Conservation (phyloP, 2,888 invertebrate species). For the Hirtodrosophila duncani region DNA sequence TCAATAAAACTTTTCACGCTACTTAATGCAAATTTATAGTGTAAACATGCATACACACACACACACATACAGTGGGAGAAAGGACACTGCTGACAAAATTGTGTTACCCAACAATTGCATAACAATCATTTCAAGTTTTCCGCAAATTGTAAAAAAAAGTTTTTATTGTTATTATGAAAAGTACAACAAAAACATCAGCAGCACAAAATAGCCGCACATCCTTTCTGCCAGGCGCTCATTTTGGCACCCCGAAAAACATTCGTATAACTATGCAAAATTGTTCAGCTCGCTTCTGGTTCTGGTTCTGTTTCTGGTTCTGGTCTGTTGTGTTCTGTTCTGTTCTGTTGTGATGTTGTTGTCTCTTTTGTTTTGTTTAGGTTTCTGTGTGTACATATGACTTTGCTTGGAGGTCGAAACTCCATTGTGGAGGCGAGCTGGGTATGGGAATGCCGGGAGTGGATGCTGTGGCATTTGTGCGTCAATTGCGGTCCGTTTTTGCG, state of each 20-base stretch:
- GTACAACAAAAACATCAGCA: constrained; percentile 46
- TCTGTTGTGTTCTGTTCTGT: too few relatives aligned
- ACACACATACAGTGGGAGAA: neutral
- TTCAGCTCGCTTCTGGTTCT: constrained; percentile 39
- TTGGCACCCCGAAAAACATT: constrained; percentile 62
- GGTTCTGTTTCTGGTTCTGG: too few relatives aligned
- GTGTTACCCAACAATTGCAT: constrained; percentile 72
- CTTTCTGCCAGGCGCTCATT: constrained; percentile 68
- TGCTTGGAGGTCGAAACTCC: too few relatives aligned
- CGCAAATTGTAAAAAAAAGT: constrained; percentile 64
- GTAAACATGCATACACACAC: constrained; percentile 36
- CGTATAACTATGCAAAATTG: constrained; percentile 70
- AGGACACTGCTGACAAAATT: constrained; percentile 48
- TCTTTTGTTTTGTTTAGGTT: constrained; percentile 64
- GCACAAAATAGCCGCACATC: constrained; percentile 69
- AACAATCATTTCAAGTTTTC: constrained; percentile 72
- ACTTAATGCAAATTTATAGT: constrained; percentile 68
- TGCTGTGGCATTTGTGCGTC: constrained; percentile 46
- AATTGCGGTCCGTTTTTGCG: constrained; percentile 69
- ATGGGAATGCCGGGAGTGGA: constrained; percentile 24
- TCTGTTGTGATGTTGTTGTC: constrained; percentile 32
- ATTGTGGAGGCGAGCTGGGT: too few relatives aligned
- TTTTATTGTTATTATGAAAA: constrained; percentile 72
- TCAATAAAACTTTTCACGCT: constrained; percentile 70
- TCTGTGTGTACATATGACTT: neutral